Percentiles rank a stretch among this genome's conserved stretches.
These are phyloP conservation scores for Phalanger gymnotis DNA, from an alignment of 2,797 vertebrate genomes.

Conservation along the genomic window DNA sequence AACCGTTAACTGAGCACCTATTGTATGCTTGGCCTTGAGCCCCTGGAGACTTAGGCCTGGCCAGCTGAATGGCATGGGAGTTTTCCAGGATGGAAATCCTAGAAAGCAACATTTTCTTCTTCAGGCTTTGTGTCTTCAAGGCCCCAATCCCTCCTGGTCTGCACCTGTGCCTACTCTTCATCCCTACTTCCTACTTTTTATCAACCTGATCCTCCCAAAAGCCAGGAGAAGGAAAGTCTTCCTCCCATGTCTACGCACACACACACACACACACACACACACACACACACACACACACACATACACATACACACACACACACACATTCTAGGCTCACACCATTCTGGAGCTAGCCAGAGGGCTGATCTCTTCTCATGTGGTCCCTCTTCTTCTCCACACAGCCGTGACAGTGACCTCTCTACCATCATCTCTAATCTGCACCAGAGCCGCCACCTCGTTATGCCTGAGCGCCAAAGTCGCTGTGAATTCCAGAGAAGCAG, in stretches of 20 bases:
- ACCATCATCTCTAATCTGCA: slow-evolving; percentile 97
- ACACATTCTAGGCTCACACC: background rate
- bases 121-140: background rate
- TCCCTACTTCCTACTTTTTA: background rate
- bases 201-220: background rate
- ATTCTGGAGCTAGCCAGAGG: background rate
- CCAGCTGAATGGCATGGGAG: background rate
- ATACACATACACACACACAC: background rate
- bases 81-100: background rate
- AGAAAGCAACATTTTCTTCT: background rate
- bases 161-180: background rate
- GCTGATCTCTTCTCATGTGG: slow-evolving; percentile 59
- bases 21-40: background rate
- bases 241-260: too few species aligned
- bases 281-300: background rate
- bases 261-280: too few species aligned
- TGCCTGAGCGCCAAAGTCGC: slow-evolving; percentile 95
- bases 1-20: background rate
- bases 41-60: background rate
- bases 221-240: background rate
- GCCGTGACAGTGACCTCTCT: slow-evolving; percentile 95
- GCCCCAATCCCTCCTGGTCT: background rate
- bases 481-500: slow-evolving; percentile 90
- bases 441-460: slow-evolving; percentile 95
- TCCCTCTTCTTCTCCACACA: slow-evolving; percentile 86